Base-by-base conservation (phyloP, 1,140 invertebrate species). In the Carposina sasakii region DNA sequence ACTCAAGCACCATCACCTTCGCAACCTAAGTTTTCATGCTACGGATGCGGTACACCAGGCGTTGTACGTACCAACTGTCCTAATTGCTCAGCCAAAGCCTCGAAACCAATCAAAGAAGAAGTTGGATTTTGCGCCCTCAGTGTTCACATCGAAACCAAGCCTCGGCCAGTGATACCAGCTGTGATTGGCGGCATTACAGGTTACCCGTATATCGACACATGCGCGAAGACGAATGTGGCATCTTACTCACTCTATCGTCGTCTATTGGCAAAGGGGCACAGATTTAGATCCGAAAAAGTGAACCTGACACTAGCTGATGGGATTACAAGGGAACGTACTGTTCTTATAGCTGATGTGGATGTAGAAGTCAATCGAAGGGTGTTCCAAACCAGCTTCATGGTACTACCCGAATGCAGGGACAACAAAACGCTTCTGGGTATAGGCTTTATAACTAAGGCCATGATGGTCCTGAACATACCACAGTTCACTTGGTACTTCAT, bases 41-140 rank as follows among this genome's bases (percentile, higher is more conserved):
- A 60, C 24, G 57, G 57, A 4, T 60, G 57, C 39, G 57, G 57
- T 9, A 16, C 33, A 22, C 57, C 52, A 10, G 57, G 52, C 0
- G 45, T 54, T 1, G 30, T 52, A 0, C 24, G 57, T 0, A 43
- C 24, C 9, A 34, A 36, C 2, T 60, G 49, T 15, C 22, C 48
- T 4, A 50, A 15, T 9, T 54, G 54, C 15, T 10, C 10, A 34
- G 15, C 8, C 19, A 1, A 45, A 41, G 9, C 41, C 22, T 24
- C 23, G 9, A 10, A 10, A n/a, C 2, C 17, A 15, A 2, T 21
- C 17, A 21, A 9, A 23, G 8, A 17, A 0, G 10, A 49, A 0
- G 1, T 41, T 2, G 16, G 2, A 12, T 49, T 46, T 10, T 40
- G 42, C 13, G 12, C 42, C 0, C 0, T 40, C 3, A 23, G 37